These are phyloP conservation scores for Phoxinus dragarum DNA, from an alignment of 2,797 vertebrate genomes.

Conservation along the genomic window DNA sequence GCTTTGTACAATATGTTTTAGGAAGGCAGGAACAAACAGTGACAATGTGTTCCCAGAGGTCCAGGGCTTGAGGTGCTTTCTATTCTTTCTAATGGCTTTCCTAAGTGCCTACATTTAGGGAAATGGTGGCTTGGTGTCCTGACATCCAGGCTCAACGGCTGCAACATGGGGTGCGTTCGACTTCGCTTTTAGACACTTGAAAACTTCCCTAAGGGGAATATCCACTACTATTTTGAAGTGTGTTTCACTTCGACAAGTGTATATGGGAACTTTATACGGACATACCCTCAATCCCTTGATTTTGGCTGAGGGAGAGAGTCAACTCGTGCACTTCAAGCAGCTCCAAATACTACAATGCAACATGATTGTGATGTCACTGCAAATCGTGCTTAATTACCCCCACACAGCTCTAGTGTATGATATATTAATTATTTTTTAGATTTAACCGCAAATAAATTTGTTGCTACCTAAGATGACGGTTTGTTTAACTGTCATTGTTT, in stretches of 20 bases:
- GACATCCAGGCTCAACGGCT: neutral
- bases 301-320: neutral
- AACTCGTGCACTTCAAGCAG: neutral
- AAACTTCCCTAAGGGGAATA: neutral
- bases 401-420: no score
- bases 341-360: neutral
- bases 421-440: no score
- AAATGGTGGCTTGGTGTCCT: neutral
- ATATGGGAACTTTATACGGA: neutral
- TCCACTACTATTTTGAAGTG: neutral
- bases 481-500: no score
- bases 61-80: neutral
- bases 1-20: neutral
- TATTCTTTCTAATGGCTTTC: neutral
- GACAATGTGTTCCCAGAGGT: neutral
- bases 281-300: neutral
- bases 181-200: neutral
- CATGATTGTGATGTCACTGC: neutral
- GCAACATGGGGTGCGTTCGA: neutral
- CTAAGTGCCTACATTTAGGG: neutral
- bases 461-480: neutral
- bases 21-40: neutral
- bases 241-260: neutral
- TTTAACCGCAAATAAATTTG: no score
- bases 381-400: no score